Evolutionary conservation across 2,797 vertebrate species (phyloP).

Genomic region (Tokudaia muenninki): DNA sequence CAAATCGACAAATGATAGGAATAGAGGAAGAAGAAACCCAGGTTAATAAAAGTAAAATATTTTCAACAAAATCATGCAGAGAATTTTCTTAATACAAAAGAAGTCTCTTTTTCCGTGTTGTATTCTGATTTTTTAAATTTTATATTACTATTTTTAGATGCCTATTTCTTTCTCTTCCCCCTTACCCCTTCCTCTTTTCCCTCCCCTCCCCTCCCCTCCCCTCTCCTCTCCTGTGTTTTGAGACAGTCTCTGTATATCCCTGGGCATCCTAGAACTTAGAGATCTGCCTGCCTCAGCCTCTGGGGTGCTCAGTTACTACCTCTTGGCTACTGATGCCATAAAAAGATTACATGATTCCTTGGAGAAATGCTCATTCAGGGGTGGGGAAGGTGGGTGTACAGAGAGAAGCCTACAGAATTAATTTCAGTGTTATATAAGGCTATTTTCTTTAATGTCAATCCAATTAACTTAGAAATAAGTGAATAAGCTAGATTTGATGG

Average conservation of each 20-base stretch:
- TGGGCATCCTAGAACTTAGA: background rate
- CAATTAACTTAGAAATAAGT: slow-evolving; percentile 43
- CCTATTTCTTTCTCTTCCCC: background rate
- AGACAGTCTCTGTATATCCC: background rate
- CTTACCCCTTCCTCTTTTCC: too few species aligned
- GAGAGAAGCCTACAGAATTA: background rate
- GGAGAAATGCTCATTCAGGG: background rate
- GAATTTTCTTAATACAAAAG: background rate
- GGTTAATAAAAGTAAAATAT: background rate
- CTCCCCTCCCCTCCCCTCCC: too few species aligned
- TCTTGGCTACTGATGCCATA: background rate
- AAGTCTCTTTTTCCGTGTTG: background rate
- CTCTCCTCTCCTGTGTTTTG: too few species aligned
- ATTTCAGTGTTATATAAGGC: background rate
- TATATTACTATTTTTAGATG: background rate
- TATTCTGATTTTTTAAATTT: background rate
- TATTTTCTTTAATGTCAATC: slow-evolving; percentile 1
- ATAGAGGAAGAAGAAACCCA: background rate
- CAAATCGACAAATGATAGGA: background rate
- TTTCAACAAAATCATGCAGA: background rate
- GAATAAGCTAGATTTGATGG: background rate
- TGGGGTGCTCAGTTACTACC: background rate
- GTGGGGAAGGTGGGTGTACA: background rate
- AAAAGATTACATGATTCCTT: background rate
- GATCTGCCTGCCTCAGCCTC: background rate